Base-by-base conservation (phyloP, 2,888 invertebrate species). In the Rambutsinella grinnellia region DNA sequence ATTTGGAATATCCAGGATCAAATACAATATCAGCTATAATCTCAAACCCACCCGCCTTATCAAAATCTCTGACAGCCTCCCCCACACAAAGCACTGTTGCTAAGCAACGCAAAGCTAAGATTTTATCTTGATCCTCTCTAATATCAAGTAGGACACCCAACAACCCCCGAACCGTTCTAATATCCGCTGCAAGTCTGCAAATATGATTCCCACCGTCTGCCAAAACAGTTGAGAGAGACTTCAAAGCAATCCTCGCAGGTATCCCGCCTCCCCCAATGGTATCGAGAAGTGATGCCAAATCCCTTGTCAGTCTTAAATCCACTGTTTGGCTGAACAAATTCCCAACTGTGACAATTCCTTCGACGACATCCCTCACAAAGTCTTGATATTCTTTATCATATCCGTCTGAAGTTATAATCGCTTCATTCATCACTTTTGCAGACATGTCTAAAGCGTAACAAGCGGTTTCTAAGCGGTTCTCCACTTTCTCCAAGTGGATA, bases 11-110 rank as follows among this genome's bases (percentile, higher is more conserved):
- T 8, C 79, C 68, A 3, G 82, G 78, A 66, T 88, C 87, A 82
- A 86, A 86, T 15, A 97, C 87, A 36, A 95, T 91, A 81, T 96
- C 96, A 0, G 93, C 90, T 10, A 97, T 87, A 47, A 95, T 92
- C 85, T 95, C 94, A 54, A 97, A 91, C 27, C 97, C 97, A 8
- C 92, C 93, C 71, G 92, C 93, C 88, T 92, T 91, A 87, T 94
- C 94, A 85, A 97, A 91, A 85, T 94, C 93, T 66, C 92, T 90
- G 26, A 97, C 93, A 1, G 95, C 93, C 65, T 92, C 91, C 0
- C 93, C 90, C 2, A 92, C 93, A 80, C 93, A 92, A 84, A 96
- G 96, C 47, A 97, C 91, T 0, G 96, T 94, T 0, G 96, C 93
- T 10, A 97, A 87, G 0, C 95, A 94, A 46, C 97, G 89, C 49